These are phyloP conservation scores for Craterocephalus amniculus DNA, from an alignment of 2,797 vertebrate genomes.

Conservation along the genomic window DNA sequence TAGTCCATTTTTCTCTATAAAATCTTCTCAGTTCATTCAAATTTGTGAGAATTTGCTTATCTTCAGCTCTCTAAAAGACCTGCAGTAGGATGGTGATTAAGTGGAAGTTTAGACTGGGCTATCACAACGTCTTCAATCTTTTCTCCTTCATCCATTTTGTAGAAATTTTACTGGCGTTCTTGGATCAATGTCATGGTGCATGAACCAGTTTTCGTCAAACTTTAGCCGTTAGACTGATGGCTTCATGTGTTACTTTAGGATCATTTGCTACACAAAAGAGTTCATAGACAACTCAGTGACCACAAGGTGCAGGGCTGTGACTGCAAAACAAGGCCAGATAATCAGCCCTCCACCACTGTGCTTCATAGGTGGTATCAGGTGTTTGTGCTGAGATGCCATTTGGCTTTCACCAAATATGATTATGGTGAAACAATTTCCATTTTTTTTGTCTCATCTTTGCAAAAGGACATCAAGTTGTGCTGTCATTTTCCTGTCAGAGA, in stretches of 20 bases:
- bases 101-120: neutral
- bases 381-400: neutral
- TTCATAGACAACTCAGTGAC: neutral
- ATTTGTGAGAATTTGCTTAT: neutral
- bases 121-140: neutral
- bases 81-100: neutral
- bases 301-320: neutral
- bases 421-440: too few species aligned
- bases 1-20: neutral
- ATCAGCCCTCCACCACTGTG: neutral
- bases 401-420: neutral
- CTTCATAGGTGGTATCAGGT: neutral
- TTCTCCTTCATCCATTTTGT: neutral
- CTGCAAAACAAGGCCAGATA: neutral
- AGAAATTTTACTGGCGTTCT: neutral
- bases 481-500: too few species aligned
- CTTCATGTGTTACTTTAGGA: neutral
- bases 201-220: neutral
- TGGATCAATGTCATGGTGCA: neutral
- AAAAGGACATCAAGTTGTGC: neutral
- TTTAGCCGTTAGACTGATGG: neutral
- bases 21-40: neutral
- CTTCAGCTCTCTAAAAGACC: neutral
- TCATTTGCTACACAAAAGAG: neutral
- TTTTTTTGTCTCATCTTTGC: neutral